phyloP scores from a whole-genome alignment of 2,888 invertebrate genomes.

The Mesochorus sp. region DNA sequence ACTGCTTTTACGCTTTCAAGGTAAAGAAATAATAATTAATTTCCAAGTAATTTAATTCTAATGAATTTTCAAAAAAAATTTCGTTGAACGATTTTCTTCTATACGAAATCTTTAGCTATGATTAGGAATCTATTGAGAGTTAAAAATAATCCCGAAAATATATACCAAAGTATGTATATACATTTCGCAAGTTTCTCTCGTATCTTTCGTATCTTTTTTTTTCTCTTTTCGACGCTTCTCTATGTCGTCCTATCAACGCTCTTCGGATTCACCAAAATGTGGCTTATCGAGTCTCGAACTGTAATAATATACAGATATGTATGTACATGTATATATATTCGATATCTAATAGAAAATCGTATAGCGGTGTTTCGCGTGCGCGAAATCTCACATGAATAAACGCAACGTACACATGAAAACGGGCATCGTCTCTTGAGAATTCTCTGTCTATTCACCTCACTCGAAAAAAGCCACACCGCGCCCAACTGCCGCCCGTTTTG shows the following conservation, averaged over 20 bases:
- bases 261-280: constrained; percentile 70
- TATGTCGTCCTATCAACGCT: constrained; percentile 43
- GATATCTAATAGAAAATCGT: constrained; percentile 57
- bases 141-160: neutral
- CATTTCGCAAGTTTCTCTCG: neutral
- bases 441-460: constrained; percentile 54
- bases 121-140: neutral
- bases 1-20: too few species aligned
- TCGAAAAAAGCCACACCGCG: constrained; percentile 55
- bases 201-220: constrained; percentile 3
- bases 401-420: constrained; percentile 7
- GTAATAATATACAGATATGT: constrained; percentile 68
- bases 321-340: neutral
- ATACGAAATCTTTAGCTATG: too few species aligned
- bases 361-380: constrained; percentile 32
- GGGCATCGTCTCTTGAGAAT: constrained; percentile 34
- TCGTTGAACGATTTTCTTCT: too few species aligned
- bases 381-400: neutral
- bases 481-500: constrained; percentile 72
- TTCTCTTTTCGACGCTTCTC: constrained; percentile 15
- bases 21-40: too few species aligned
- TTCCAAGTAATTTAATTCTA: too few species aligned
- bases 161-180: neutral
- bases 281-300: constrained; percentile 75
- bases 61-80: too few species aligned